Percentiles rank a stretch among this genome's conserved stretches.
Conservation (phyloP, 53 echinoderm and acorn worm species). For the Patiria pectinifera region DNA sequence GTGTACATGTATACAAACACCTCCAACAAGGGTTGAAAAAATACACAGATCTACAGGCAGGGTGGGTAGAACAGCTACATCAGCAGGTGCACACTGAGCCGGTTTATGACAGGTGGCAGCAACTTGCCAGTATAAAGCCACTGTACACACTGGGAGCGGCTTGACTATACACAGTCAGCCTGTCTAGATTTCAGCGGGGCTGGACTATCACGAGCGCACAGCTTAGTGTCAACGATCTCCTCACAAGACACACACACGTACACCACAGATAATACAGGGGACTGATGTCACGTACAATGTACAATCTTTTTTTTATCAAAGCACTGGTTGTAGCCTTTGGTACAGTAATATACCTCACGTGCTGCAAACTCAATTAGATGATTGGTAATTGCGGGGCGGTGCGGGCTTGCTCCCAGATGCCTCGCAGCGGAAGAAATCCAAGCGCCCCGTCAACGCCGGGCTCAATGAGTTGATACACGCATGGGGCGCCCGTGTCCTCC, state of each 20-base stretch:
- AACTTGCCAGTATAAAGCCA: background rate
- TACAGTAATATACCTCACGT: slow-evolving; percentile 15
- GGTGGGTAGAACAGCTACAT: slow-evolving; percentile 7
- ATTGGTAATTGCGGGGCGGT: background rate
- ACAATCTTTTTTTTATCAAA: background rate
- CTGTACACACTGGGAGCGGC: background rate
- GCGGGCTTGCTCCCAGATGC: background rate
- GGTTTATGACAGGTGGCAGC: background rate
- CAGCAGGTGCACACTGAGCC: background rate
- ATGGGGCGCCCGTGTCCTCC: background rate
- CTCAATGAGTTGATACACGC: background rate
- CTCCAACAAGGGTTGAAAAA: background rate
- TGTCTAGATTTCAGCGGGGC: background rate
- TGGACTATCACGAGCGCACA: background rate
- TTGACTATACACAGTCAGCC: background rate
- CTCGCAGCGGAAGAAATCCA: background rate
- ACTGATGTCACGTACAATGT: background rate
- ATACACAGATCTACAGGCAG: background rate
- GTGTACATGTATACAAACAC: background rate
- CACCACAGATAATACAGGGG: background rate
- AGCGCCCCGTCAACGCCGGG: background rate
- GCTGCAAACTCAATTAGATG: background rate
- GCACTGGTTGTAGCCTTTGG: background rate
- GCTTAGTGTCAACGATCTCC: background rate
- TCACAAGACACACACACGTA: background rate